Percentiles rank a stretch among this genome's conserved stretches.
phyloP scores from a whole-genome alignment of 2,888 invertebrate genomes.

The Nowickia ferox region DNA sequence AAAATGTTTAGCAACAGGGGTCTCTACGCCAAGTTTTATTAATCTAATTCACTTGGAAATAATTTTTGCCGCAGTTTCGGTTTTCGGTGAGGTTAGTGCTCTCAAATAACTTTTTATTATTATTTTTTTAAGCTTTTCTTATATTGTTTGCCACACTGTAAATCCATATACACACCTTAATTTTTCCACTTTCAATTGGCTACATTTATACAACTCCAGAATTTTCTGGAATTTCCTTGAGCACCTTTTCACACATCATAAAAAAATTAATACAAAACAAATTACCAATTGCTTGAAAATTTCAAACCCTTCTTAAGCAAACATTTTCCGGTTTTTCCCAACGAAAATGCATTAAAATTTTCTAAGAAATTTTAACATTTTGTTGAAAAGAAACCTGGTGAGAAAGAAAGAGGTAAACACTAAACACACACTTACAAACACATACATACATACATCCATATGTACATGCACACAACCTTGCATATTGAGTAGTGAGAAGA shows the following conservation, averaged over 20 bases:
- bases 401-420: too few relatives aligned
- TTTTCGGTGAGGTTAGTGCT: too few relatives aligned
- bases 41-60: too few relatives aligned
- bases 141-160: not conserved
- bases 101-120: too few relatives aligned
- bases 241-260: slow-evolving; percentile 35
- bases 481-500: not conserved
- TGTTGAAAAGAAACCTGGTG: too few relatives aligned
- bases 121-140: not conserved
- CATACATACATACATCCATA: not conserved
- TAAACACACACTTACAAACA: not conserved
- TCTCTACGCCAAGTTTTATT: too few relatives aligned
- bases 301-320: slow-evolving; percentile 31
- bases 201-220: slow-evolving; percentile 55
- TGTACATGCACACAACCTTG: not conserved
- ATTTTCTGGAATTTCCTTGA: slow-evolving; percentile 43
- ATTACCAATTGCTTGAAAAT: slow-evolving; percentile 2
- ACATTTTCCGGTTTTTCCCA: slow-evolving; percentile 32
- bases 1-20: too few relatives aligned
- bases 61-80: too few relatives aligned
- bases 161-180: not conserved
- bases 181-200: not conserved
- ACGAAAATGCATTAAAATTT: not conserved
- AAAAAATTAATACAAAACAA: not conserved
- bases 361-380: too few relatives aligned